These are phyloP conservation scores for Thoracochromis brauschi DNA, from an alignment of 2,113 vertebrate genomes.

Conservation along the genomic window DNA sequence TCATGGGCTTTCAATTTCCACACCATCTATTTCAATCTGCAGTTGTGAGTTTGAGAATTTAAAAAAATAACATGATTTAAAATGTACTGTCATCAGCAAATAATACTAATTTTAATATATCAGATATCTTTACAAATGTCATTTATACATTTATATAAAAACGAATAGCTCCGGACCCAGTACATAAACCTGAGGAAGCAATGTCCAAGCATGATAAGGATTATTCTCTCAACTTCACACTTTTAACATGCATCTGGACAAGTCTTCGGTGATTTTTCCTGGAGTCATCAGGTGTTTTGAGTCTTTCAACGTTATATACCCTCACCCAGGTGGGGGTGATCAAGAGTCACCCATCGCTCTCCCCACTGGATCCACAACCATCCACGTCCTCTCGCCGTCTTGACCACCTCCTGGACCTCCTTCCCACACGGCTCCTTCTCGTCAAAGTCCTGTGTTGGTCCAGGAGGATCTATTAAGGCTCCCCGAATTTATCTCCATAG, in stretches of 20 bases:
- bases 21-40: too few relatives aligned
- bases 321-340: background rate
- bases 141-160: background rate
- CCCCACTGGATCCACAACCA: too few relatives aligned
- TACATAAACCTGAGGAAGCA: background rate
- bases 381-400: too few relatives aligned
- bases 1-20: too few relatives aligned
- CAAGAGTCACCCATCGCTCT: too few relatives aligned
- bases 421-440: too few relatives aligned
- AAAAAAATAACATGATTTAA: too few relatives aligned
- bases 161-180: background rate
- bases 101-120: too few relatives aligned
- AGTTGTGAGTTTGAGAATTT: too few relatives aligned
- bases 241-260: background rate
- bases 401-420: too few relatives aligned
- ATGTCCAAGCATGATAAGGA: background rate
- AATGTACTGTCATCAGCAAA: too few relatives aligned
- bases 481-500: background rate
- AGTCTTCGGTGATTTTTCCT: background rate
- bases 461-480: background rate
- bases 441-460: background rate
- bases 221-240: background rate
- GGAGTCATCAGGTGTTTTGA: background rate
- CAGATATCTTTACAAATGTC: background rate
- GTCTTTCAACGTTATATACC: background rate